These are phyloP conservation scores for Protodeltote pygarga DNA, from an alignment of 2,888 invertebrate species.

Conservation along the genomic window DNA sequence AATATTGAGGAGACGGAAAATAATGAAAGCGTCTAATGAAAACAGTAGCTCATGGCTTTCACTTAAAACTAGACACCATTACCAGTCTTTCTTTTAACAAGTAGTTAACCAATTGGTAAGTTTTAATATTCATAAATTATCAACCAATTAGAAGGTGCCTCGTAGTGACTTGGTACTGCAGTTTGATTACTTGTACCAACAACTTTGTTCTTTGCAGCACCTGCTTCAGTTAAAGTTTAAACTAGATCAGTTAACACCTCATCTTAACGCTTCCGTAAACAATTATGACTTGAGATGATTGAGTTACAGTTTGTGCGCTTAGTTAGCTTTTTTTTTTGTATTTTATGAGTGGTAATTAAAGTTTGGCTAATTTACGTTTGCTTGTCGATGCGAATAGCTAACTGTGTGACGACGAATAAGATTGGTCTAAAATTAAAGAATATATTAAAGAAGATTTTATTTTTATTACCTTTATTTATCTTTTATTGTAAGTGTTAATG, in stretches of 20 bases:
- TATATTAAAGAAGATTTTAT: too few species aligned
- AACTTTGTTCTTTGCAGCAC: constrained; percentile 62
- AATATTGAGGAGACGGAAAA: constrained; percentile 6
- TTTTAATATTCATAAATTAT: constrained; percentile 51
- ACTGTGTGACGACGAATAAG: too few species aligned
- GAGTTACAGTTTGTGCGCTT: constrained; percentile 59
- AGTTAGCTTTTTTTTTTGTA: constrained; percentile 34
- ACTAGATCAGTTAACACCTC: constrained; percentile 78
- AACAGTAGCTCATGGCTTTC: background rate
- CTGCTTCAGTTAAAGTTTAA: constrained; percentile 69
- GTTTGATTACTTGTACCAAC: constrained; percentile 68
- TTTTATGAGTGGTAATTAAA: constrained; percentile 26
- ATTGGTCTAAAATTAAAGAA: too few species aligned
- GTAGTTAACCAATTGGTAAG: constrained; percentile 31
- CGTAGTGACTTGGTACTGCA: constrained; percentile 51
- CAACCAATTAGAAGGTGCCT: constrained; percentile 50
- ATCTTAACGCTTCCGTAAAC: constrained; percentile 66
- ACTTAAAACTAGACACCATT: constrained; percentile 12
- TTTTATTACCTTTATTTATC: too few species aligned
- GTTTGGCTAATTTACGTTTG: constrained; percentile 18
- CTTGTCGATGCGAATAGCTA: too few species aligned
- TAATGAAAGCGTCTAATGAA: constrained; percentile 18
- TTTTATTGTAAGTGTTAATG: too few species aligned
- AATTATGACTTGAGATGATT: constrained; percentile 68
- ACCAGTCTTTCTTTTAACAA: constrained; percentile 17